Evolutionary conservation across 1,140 invertebrate species (phyloP), one percentile per base, ranked within the genome.

Genomic region (Periplaneta americana): DNA sequence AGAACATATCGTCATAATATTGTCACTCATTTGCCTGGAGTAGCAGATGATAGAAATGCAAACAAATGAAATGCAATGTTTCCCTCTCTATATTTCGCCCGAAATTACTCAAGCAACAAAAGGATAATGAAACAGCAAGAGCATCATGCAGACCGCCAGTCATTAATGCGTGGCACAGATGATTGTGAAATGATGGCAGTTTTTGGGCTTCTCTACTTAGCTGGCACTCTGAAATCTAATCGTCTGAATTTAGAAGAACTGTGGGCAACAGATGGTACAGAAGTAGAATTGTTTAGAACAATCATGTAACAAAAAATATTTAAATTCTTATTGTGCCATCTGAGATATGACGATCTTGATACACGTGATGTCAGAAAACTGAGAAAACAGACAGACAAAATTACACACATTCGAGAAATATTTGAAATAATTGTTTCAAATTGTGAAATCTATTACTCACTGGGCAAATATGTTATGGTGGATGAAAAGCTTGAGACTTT

Each of bases 381-480:
- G 32, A n/a, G 34, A 22, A 48, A 74, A 57, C 35, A 66, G 33
- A 57, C 57, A 9, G 79, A 80, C 57, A 78, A 81, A 33, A 31
- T 81, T 10, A 74, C 80, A 34, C 28, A 22, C 34, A 76, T 78
- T 15, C 32, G 80, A 35, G 34, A 80, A 34, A 34, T 81, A 17
- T 81, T 81, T 81, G 32, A 77, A 34, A 35, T 18, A 35, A 80
- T 81, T 81, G 80, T 80, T 32, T 17, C n/a, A n/a, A 77, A 32
- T 6, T 81, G 66, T 36, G 18, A 78, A 81, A 34, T 18, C 5
- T 33, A 22, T 75, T 81, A 81, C 34, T 35, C 57, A 15, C n/a
- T 76, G n/a, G 57, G 57, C 22, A 28, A 81, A 76, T 78, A n/a
- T n/a, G n/a, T n/a, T n/a, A n/a, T n/a, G n/a, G n/a, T n/a, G n/a